Base-by-base conservation (phyloP, 2,113 vertebrate species). In the Corydoras sp. region DNA sequence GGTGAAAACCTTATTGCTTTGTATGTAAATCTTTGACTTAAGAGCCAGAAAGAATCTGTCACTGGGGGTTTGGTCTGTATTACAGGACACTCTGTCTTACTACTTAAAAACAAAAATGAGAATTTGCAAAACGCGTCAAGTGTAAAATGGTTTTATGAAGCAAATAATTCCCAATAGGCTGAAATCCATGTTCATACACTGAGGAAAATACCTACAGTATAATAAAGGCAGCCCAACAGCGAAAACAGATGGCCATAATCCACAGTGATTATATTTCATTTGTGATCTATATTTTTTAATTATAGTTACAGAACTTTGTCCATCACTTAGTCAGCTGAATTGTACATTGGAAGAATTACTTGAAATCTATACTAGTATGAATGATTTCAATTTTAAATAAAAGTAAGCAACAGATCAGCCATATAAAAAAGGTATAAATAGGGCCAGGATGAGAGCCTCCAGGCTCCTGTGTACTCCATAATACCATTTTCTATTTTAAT, bases 31-130 rank as follows among this genome's bases (percentile, higher is more conserved):
- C 69, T 72, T 31, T 2, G 70, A 69, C 18, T 75, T 58, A 65
- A 71, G 60, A 75, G 65, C 53, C 35, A 30, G 35, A 31, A 48
- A 60, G 68, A 75, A 75, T 75, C 69, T 65, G 50, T 78, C 58
- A 49, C 73, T 72, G 65, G 65, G 65, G 68, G 65, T 72, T 75
- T 75, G 65, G 60, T 32, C 77, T 68, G 60, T 65, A 78, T 61
- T 69, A 78, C 61, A 51, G 35, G 18, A 64, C 61, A 51, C 14
- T 35, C 31, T 71, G 77, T 68, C 59, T 65, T 31, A 72, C 43
- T 58, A 61, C 73, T 63, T 31, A 31, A 14, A 61, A 15, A 43
- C 58, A 55, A 32, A 56, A 75, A 72, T 59, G 43, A 61, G 70
- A 72, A 69, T 61, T 65, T 61, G 49, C 67, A 49, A 35, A 75